Percentiles rank a stretch among this genome's conserved stretches.
These are phyloP conservation scores for Parauchenoglanis punctatus DNA, from an alignment of 2,797 vertebrate species.

Conservation along the genomic window DNA sequence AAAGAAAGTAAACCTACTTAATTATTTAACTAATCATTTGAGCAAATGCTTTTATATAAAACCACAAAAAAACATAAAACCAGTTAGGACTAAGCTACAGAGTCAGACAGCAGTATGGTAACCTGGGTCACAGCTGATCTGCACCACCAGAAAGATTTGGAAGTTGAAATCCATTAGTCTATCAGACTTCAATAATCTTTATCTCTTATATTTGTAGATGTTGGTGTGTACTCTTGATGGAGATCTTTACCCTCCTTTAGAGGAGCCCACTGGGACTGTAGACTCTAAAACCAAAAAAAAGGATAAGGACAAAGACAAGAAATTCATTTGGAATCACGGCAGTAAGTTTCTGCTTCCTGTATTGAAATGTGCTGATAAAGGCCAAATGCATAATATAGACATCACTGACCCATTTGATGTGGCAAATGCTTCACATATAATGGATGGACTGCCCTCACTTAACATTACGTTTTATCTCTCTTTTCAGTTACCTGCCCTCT, in stretches of 20 bases:
- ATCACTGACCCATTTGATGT: constrained; percentile 35
- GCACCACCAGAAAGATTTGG: not conserved
- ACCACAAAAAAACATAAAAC: not conserved
- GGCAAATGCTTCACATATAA: not conserved
- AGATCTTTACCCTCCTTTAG: constrained; percentile 92
- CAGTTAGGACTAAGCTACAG: not conserved
- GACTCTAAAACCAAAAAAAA: constrained; percentile 96
- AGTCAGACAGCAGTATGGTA: not conserved
- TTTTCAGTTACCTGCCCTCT: constrained; percentile 88
- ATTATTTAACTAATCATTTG: not conserved
- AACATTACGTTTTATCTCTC: constrained; percentile 58
- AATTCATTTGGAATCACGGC: constrained; percentile 97
- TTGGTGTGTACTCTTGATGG: constrained; percentile 95
- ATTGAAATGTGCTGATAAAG: constrained; percentile 14
- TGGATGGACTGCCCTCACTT: constrained; percentile 45
- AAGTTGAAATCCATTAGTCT: not conserved
- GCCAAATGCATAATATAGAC: not conserved
- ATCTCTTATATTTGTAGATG: constrained; percentile 77
- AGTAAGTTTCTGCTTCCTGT: constrained; percentile 71
- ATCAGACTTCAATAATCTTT: not conserved
- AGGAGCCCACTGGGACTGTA: constrained; percentile 86
- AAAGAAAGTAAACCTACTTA: no score
- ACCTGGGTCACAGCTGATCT: not conserved
- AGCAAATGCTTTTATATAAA: not conserved
- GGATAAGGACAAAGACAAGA: constrained; percentile 97